Base-by-base conservation (phyloP, 2,888 invertebrate species). In the Calameuta idolon region DNA sequence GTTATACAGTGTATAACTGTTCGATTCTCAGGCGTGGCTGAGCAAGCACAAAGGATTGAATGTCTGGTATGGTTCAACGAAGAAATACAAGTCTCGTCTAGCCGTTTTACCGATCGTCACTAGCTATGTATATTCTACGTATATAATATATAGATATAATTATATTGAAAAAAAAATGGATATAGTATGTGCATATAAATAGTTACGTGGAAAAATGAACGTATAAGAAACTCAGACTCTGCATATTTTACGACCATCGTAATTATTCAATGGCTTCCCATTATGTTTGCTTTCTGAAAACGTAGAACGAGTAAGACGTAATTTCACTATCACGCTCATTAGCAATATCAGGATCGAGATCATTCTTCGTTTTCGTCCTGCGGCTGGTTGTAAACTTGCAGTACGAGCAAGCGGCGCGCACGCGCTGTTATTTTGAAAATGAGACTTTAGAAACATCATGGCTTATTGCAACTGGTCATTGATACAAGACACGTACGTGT, bases 1-100 rank as follows among this genome's bases (percentile, higher is more conserved):
- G 2, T 55, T 73, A 76, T 78, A 35, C 37, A 68, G 71, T 34
- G 55, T 77, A 77, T 69, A 77, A 75, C 75, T 75, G 77, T 73
- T 71, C 76, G 80, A 76, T 77, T 84, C 85, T 85, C 85, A 88
- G 88, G 88, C 88, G 88, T 88, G 88, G 87, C 85, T 86, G 88
- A 86, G 80, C 89, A 87, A 88, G 85, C 82, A 88, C 87, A 88
- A 88, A 88, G 86, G 86, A 77, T 34, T 4, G 15, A 71, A 71
- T 71, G n/a, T 71, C 71, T 77, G 81, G 83, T 83, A 84, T 81
- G 84, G 82, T 85, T 82, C 82, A 83, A 75, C 85, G 83, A 80
- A 78, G 84, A 82, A 79, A 81, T 79, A 83, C 81, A 83, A 85
- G 83, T 80, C 81, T 76, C 31, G 71, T 71, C 71, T 71, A 71